Conservation (phyloP, 2,113 vertebrate species). For the Actinemys pallida region DNA sequence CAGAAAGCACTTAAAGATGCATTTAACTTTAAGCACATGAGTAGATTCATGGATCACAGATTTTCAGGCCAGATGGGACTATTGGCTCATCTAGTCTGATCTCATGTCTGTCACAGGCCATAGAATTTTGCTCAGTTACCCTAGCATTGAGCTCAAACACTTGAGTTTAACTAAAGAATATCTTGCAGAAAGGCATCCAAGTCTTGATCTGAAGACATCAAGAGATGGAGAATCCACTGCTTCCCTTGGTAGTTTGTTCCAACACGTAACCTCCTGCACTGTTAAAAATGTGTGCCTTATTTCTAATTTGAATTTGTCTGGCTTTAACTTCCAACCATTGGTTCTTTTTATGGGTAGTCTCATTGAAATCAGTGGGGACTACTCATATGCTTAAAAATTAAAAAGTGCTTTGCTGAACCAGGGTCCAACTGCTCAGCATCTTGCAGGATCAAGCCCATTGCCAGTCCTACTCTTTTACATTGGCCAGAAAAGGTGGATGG, state of each 20-base stretch:
- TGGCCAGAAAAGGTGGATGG: neutral
- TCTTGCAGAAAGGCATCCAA: neutral
- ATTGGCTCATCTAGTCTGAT: neutral
- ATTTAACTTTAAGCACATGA: neutral
- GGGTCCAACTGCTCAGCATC: neutral
- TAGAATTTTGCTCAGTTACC: neutral
- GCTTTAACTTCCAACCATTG: neutral
- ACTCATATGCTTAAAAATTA: too few relatives aligned
- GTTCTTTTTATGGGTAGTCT: fast-evolving
- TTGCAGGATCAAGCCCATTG: fast-evolving
- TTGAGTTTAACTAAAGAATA: neutral
- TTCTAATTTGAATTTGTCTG: neutral
- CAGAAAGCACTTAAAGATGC: neutral
- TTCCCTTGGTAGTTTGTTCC: neutral
- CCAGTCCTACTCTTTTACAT: neutral
- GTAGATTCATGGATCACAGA: neutral
- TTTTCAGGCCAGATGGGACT: neutral
- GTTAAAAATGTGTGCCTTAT: fast-evolving
- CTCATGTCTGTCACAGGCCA: neutral
- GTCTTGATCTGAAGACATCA: neutral
- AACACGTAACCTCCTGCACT: neutral
- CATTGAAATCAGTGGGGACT: fast-evolving
- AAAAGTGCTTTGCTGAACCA: neutral
- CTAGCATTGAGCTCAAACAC: neutral
- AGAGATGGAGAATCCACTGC: neutral